Conservation (phyloP, 2,797 vertebrate genomes). For the Micromesistius poutassou region DNA sequence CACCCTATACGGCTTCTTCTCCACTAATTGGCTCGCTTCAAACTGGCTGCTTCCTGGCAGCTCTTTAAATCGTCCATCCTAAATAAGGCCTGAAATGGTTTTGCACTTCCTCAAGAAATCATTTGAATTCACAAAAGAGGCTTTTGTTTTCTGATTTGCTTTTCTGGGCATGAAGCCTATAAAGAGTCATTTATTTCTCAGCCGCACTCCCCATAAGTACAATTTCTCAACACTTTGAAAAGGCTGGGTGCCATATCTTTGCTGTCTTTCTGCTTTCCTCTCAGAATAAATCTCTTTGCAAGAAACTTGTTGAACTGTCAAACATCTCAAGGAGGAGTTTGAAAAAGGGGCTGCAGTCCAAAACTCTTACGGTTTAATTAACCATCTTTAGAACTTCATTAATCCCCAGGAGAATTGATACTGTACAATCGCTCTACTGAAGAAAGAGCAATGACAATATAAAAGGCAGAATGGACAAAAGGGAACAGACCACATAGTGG, state of each 20-base stretch:
- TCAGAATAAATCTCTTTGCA: background rate
- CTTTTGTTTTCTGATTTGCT: background rate
- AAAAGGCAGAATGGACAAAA: background rate
- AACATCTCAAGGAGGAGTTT: background rate
- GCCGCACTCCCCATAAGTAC: background rate
- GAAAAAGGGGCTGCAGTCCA: background rate
- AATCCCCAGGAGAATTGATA: background rate
- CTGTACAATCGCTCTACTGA: background rate
- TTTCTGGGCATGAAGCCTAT: background rate
- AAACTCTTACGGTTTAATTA: background rate
- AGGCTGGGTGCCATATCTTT: background rate
- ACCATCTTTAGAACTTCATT: background rate
- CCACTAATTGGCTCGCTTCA: background rate
- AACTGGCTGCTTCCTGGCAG: background rate
- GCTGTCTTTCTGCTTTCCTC: background rate
- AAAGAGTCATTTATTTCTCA: background rate
- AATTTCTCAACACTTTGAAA: background rate
- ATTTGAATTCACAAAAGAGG: conserved; percentile 1
- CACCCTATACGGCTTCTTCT: background rate
- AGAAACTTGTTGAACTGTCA: background rate
- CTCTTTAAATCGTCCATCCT: background rate
- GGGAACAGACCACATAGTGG: background rate
- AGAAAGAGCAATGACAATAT: background rate
- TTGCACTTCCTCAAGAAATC: background rate
- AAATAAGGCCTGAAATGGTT: background rate